These are phyloP conservation scores for Cololabis saira DNA, from an alignment of 2,113 vertebrate species.

Conservation along the genomic window DNA sequence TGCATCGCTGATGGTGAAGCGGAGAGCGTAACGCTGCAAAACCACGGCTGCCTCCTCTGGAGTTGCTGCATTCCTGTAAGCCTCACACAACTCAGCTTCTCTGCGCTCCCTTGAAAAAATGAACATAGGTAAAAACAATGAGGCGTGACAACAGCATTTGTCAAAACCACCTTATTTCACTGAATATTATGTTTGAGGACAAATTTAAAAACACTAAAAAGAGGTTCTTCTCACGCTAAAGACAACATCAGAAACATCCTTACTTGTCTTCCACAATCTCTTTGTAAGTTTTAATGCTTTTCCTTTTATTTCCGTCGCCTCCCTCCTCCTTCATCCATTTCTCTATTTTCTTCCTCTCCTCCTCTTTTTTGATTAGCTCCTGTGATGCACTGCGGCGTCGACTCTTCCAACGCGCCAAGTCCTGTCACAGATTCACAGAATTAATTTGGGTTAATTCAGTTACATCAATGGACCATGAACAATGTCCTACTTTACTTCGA, in stretches of 20 bases:
- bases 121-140: background rate
- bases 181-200: background rate
- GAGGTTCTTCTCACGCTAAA: background rate
- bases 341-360: slow-evolving; percentile 96
- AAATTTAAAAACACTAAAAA: background rate
- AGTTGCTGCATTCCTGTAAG: slow-evolving; percentile 89
- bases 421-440: slow-evolving; percentile 74
- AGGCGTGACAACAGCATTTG: background rate
- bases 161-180: too few species aligned
- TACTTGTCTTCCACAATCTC: slow-evolving; percentile 99
- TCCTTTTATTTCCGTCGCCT: slow-evolving; percentile 82
- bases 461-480: background rate
- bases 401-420: slow-evolving; percentile 95
- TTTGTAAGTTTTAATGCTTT: slow-evolving; percentile 98
- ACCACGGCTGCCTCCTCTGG: slow-evolving; percentile 92
- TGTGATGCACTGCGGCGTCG: slow-evolving; percentile 94
- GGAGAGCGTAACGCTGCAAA: slow-evolving; percentile 94
- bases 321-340: slow-evolving; percentile 86
- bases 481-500: background rate
- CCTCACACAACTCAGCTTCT: slow-evolving; percentile 90
- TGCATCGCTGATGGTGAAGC: slow-evolving; percentile 97
- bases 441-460: background rate
- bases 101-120: slow-evolving; percentile 83
- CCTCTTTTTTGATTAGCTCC: slow-evolving; percentile 95
- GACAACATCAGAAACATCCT: slow-evolving; percentile 3